These are phyloP conservation scores for Scalopus aquaticus DNA, from an alignment of 2,113 vertebrate species.

Conservation along the genomic window DNA sequence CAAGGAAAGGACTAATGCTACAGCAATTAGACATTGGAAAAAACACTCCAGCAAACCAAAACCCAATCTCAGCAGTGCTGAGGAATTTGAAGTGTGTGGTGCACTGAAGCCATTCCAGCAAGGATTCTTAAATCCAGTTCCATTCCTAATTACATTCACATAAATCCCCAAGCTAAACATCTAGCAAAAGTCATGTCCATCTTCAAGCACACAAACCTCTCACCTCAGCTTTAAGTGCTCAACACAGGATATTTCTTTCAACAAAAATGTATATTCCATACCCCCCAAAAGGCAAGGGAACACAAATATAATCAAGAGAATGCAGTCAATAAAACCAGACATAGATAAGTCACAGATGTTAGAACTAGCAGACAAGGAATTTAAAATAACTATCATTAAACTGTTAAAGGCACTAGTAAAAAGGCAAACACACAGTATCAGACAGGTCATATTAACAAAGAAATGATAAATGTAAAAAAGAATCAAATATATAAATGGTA, in stretches of 20 bases:
- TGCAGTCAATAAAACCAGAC: not conserved
- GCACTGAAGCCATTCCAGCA: constrained; percentile 11
- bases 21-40: not conserved
- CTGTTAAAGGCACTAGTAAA: not conserved
- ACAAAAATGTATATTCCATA: not conserved
- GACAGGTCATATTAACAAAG: not conserved
- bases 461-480: not conserved
- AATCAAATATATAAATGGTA: not conserved
- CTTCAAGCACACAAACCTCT: not conserved
- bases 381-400: constrained; percentile 26
- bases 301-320: not conserved
- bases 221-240: not conserved
- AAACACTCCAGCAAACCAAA: not conserved
- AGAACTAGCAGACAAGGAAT: not conserved
- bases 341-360: not conserved
- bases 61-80: not conserved
- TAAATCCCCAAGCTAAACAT: not conserved
- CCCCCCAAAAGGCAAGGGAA: too few species aligned
- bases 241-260: not conserved
- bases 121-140: not conserved
- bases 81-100: not conserved
- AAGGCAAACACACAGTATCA: not conserved
- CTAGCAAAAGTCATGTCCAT: not conserved
- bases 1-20: not conserved
- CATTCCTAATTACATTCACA: not conserved